Conservation (phyloP, 2,888 invertebrate genomes). For the Caenorhabditis sp. region DNA sequence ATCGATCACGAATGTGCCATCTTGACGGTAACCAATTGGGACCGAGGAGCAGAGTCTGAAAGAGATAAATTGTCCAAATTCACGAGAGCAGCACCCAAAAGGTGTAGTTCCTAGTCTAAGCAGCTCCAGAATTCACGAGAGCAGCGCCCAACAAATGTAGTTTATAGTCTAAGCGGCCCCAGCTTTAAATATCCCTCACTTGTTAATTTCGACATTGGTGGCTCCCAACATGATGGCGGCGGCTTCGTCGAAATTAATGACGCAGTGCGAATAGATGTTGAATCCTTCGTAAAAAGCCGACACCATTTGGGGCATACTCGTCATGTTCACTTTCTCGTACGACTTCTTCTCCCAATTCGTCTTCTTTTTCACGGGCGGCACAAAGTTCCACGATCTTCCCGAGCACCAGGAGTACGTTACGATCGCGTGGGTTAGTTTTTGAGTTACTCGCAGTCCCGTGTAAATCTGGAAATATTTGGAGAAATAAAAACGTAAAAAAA, state of each 20-base stretch:
- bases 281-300: conserved; percentile 57
- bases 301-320: conserved; percentile 36
- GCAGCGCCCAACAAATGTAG: no score
- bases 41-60: conserved; percentile 62
- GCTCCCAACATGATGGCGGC: conserved; percentile 65
- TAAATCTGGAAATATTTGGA: conserved; percentile 53
- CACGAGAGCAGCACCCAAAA: no score
- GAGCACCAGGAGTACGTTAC: conserved; percentile 65
- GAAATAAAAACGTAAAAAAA: no score
- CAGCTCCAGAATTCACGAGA: no score
- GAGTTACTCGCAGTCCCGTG: conserved; percentile 35
- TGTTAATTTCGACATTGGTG: conserved; percentile 51
- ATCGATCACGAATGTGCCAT: conserved; percentile 69
- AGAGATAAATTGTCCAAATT: neutral
- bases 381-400: conserved; percentile 49
- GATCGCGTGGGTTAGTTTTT: conserved; percentile 32
- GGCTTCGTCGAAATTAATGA: conserved; percentile 62
- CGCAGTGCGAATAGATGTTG: conserved; percentile 60
- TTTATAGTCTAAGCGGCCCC: no score
- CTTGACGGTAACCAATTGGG: conserved; percentile 63
- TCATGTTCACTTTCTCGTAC: conserved; percentile 34
- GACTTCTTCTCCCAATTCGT: conserved; percentile 50
- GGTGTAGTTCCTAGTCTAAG: no score
- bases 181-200: conserved; percentile 16
- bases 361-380: conserved; percentile 8